phyloP scores from a whole-genome alignment of 2,888 invertebrate genomes.

The Habroteleia sp. region DNA sequence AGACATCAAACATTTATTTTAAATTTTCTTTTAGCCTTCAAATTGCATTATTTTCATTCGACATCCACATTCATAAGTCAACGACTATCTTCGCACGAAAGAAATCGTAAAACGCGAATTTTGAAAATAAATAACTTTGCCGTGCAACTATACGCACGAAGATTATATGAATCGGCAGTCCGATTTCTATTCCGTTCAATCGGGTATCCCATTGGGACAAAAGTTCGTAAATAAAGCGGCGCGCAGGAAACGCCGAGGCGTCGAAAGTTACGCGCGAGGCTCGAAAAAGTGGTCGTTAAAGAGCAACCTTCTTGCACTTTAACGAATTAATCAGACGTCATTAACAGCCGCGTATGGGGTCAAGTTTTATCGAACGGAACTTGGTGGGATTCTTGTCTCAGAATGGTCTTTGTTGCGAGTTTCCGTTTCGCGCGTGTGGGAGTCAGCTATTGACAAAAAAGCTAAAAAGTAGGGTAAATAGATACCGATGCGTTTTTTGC shows the following conservation, averaged over 20 bases:
- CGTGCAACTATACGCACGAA: not conserved
- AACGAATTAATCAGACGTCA: slow-evolving; percentile 49
- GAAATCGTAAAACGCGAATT: no score
- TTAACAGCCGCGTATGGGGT: slow-evolving; percentile 46
- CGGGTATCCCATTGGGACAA: slow-evolving; percentile 17
- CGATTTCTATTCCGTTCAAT: slow-evolving; percentile 29
- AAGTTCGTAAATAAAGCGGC: slow-evolving; percentile 16
- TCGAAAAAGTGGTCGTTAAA: slow-evolving; percentile 16
- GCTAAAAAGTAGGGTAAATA: slow-evolving; percentile 33
- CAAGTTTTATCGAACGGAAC: slow-evolving; percentile 57
- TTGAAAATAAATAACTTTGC: slow-evolving; percentile 15
- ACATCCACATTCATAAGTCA: no score
- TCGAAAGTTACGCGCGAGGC: slow-evolving; percentile 18
- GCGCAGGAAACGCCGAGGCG: slow-evolving; percentile 32
- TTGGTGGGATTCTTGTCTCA: slow-evolving; percentile 46
- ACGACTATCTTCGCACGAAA: no score
- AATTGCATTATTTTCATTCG: no score
- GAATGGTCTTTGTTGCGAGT: no score
- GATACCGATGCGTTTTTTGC: slow-evolving; percentile 23
- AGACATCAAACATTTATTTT: no score
- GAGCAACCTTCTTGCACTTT: slow-evolving; percentile 8
- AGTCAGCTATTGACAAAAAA: no score
- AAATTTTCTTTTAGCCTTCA: no score
- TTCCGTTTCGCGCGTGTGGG: slow-evolving; percentile 22
- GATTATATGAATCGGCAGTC: slow-evolving; percentile 13